phyloP scores from a whole-genome alignment of 2,888 invertebrate genomes.

The Drosophila neoperkinsi region DNA sequence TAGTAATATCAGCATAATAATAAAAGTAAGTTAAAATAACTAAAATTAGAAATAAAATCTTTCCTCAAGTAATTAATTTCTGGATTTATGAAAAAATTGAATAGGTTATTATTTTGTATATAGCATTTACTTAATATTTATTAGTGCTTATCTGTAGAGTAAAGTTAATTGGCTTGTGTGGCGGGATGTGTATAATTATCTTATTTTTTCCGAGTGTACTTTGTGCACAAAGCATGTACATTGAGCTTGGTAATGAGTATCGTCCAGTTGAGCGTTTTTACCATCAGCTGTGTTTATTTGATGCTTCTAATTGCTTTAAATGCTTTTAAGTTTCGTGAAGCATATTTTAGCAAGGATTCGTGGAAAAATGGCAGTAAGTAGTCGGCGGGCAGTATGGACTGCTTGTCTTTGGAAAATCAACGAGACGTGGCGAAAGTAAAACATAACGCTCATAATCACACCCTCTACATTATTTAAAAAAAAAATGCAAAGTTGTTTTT shows the following conservation, averaged over 20 bases:
- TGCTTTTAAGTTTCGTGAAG: slow-evolving; percentile 76
- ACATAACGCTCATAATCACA: slow-evolving; percentile 48
- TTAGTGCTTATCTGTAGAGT: not conserved
- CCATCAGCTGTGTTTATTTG: slow-evolving; percentile 22
- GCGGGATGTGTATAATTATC: not conserved
- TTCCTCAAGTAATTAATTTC: not conserved
- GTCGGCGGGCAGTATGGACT: slow-evolving; percentile 19
- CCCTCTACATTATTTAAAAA: slow-evolving; percentile 56
- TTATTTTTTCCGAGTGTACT: not conserved
- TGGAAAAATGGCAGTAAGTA: slow-evolving; percentile 55
- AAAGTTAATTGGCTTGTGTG: not conserved
- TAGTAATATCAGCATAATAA: not conserved
- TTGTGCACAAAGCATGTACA: no score
- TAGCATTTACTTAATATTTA: not conserved
- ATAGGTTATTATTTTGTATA: not conserved
- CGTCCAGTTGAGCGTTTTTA: slow-evolving; percentile 2
- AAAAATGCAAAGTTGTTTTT: slow-evolving; percentile 58
- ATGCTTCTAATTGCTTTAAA: slow-evolving; percentile 69
- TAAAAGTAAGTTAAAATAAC: not conserved
- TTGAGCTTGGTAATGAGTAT: slow-evolving; percentile 14
- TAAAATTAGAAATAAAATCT: not conserved
- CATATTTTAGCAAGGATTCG: slow-evolving; percentile 70
- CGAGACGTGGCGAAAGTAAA: slow-evolving; percentile 61
- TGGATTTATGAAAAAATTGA: not conserved
- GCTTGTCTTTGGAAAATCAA: slow-evolving; percentile 41